Percentiles rank a stretch among this genome's conserved stretches.
Evolutionary conservation across 2,888 invertebrate genomes (phyloP).

Genomic region (Sabellastarte sp.): DNA sequence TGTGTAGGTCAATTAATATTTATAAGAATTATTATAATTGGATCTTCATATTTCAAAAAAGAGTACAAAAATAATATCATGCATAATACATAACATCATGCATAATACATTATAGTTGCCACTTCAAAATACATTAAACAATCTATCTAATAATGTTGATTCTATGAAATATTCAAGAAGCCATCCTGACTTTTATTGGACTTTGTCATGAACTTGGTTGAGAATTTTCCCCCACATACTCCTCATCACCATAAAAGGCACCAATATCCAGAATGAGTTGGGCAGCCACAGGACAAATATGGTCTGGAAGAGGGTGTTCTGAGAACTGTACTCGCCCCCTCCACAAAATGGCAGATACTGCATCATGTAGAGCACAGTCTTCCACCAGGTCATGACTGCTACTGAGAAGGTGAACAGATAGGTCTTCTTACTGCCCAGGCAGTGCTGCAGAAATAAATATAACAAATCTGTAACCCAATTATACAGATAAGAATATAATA

Average conservation of each 20-base stretch:
- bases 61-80: no score
- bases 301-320: constrained; percentile 21
- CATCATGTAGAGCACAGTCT: constrained; percentile 44
- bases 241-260: constrained; percentile 36
- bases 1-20: no score
- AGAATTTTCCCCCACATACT: constrained; percentile 25
- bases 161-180: no score
- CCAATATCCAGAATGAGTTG: constrained; percentile 40
- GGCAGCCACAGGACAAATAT: constrained; percentile 39
- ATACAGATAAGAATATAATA: neutral
- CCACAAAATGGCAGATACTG: constrained; percentile 42
- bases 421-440: constrained; percentile 30
- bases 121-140: no score
- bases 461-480: neutral
- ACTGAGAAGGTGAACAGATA: constrained; percentile 39
- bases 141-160: no score
- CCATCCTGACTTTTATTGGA: no score
- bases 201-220: no score
- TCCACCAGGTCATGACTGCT: constrained; percentile 49
- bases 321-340: constrained; percentile 32
- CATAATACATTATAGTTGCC: no score
- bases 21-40: no score
- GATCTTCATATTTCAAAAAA: no score
- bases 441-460: constrained; percentile 39
- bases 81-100: no score